phyloP scores from a whole-genome alignment of 2,797 vertebrate species.

The Syngnathus acus region DNA sequence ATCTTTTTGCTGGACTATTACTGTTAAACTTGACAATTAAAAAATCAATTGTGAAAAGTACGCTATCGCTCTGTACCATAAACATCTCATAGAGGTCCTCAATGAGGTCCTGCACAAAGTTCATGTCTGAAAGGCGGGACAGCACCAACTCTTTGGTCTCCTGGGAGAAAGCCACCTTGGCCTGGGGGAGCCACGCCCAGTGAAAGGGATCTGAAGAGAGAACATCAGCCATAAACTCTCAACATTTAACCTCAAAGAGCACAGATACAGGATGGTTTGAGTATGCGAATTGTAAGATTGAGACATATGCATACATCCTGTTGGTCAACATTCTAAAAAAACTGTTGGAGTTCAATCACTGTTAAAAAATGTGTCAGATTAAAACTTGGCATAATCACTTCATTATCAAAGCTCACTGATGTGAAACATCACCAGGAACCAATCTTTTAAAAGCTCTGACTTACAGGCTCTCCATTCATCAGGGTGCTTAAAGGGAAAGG shows the following conservation, averaged over 20 bases:
- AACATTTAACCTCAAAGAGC: background rate
- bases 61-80: conserved; percentile 64
- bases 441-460: conserved; percentile 29
- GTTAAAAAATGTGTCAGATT: background rate
- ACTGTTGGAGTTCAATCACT: background rate
- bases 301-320: background rate
- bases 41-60: background rate
- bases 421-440: background rate
- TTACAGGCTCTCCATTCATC: conserved; percentile 97
- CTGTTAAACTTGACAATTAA: background rate
- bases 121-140: conserved; percentile 92
- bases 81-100: conserved; percentile 97
- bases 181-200: conserved; percentile 96
- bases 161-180: conserved; percentile 92
- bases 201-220: conserved; percentile 85
- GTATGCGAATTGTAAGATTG: background rate
- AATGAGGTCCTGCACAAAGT: conserved; percentile 96
- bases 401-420: background rate
- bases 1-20: background rate
- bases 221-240: background rate
- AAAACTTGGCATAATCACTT: background rate
- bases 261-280: background rate
- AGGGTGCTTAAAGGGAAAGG: conserved; percentile 98
- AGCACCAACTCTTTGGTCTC: conserved; percentile 88
- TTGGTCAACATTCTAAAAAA: background rate